Evolutionary conservation across 1,140 invertebrate genomes (phyloP), one percentile per base, ranked within the genome.

Genomic region (Zaprionus taronus): DNA sequence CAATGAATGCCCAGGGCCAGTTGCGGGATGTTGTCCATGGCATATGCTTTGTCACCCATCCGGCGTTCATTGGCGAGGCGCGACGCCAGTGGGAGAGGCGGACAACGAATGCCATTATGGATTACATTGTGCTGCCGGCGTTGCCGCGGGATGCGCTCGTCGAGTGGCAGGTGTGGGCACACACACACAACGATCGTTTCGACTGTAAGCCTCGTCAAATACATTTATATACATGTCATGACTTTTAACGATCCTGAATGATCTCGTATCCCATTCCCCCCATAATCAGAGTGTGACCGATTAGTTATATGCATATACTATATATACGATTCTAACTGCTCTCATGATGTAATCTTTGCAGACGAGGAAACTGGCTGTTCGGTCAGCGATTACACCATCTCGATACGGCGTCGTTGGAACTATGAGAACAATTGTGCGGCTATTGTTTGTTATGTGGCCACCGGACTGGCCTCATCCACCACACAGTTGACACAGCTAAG

Each of bases 81-180:
- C 94, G 96, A 51, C 95, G 95, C 44, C 95, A 97, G 91, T 97
- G 97, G 95, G 96, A 97, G 92, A 95, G 96, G 67, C 94, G 95
- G 60, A 97, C 96, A n/a, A 97, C 97, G 65, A 97, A 97, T 94
- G 96, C 96, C 51, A 97, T 97, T 77, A 95, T 98, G 73, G 96
- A 97, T 93, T 97, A 96, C 93, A 95, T 98, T 56, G 96, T 98
- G 47, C 96, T 98, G 73, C 94, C 96, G 15, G 94, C 94, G 64
- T 93, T 99, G 79, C 98, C 98, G 1, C 94, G 96, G 31, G 94
- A 94, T 90, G 97, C 97, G n/a, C 93, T 96, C 15, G 95, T 98
- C 36, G 97, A 98, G 93, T 99, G 97, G 97, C 97, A 98, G 91
- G 96, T 98, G 67, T 97, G 96, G 96, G 97, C 96, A 28, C 97